Evolutionary conservation across 2,888 invertebrate species (phyloP).

Genomic region (Cecidostiba fungosa): DNA sequence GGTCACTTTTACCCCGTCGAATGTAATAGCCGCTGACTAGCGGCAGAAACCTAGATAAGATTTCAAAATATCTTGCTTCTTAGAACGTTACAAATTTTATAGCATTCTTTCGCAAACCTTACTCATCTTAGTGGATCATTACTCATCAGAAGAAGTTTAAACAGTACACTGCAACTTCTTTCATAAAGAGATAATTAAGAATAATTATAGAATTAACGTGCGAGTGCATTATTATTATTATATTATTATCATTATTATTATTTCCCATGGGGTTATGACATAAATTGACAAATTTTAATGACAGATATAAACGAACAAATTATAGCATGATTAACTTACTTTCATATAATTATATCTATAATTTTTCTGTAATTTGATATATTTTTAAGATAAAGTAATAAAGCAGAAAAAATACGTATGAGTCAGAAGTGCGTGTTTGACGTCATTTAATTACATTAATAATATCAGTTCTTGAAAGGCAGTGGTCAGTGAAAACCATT

Average conservation of each 20-base stretch:
- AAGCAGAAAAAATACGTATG: not conserved
- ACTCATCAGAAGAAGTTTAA: constrained; percentile 12
- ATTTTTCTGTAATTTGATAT: not conserved
- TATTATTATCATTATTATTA: not conserved
- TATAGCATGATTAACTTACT: not conserved
- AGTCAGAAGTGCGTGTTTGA: not conserved
- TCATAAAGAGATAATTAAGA: constrained; percentile 22
- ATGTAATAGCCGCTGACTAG: not conserved
- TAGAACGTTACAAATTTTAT: constrained; percentile 1
- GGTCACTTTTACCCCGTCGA: not conserved
- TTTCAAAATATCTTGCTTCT: not conserved
- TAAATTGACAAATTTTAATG: not conserved
- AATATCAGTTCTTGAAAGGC: not conserved
- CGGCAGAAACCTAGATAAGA: not conserved
- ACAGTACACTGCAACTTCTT: constrained; percentile 16
- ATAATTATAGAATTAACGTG: constrained; percentile 12
- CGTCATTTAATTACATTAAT: not conserved
- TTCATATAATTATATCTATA: not conserved
- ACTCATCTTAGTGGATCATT: not conserved
- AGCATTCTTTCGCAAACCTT: constrained; percentile 11
- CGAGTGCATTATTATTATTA: not conserved
- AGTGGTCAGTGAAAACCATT: not conserved
- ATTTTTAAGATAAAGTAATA: not conserved
- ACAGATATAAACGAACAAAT: not conserved
- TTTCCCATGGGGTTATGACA: not conserved